Percentiles rank a stretch among this genome's conserved stretches.
These are phyloP conservation scores for Chlorops oryzae DNA, from an alignment of 1,140 invertebrate genomes.

Conservation along the genomic window DNA sequence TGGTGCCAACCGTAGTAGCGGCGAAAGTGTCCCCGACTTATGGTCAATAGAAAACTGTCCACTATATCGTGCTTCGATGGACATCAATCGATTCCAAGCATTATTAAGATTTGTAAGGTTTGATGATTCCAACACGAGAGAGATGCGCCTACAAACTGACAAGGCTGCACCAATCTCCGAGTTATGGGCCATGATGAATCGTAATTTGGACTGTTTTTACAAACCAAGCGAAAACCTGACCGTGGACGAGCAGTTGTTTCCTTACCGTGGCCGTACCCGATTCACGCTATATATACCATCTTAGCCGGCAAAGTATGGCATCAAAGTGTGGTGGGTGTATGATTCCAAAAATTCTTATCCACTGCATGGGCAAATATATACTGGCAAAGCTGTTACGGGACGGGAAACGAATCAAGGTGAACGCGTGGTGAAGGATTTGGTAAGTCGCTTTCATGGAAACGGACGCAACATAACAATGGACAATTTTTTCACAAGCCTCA, in stretches of 20 bases:
- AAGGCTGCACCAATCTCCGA: slow-evolving; percentile 25
- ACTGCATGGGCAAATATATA: slow-evolving; percentile 17
- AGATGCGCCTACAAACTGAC: slow-evolving; percentile 20
- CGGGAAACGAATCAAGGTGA: slow-evolving; percentile 1
- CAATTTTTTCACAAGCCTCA: slow-evolving; percentile 23
- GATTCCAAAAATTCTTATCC: slow-evolving; percentile 16
- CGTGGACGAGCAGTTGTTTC: slow-evolving; percentile 46
- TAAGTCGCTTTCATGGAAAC: background rate
- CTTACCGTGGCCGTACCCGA: slow-evolving; percentile 36
- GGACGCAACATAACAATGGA: slow-evolving; percentile 24
- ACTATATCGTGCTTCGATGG: slow-evolving; percentile 9
- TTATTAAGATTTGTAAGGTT: slow-evolving; percentile 31
- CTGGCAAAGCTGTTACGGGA: slow-evolving; percentile 15
- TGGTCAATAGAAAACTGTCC: slow-evolving; percentile 5
- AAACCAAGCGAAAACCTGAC: slow-evolving; percentile 35
- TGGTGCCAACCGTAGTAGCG: slow-evolving; percentile 2
- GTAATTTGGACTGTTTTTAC: slow-evolving; percentile 21
- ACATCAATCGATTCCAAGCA: slow-evolving; percentile 2
- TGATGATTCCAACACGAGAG: slow-evolving; percentile 26
- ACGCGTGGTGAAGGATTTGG: slow-evolving; percentile 1
- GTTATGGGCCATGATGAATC: slow-evolving; percentile 1
- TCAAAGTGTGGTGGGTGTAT: slow-evolving; percentile 17
- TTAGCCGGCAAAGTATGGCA: slow-evolving; percentile 24
- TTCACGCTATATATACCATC: slow-evolving; percentile 44
- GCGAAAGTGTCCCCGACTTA: background rate